A percentile compares a stretch with the other conserved stretches of the same genome.
These are phyloP conservation scores for Caenorhabditis latens DNA, from an alignment of 1,140 invertebrate genomes.

Conservation along the genomic window DNA sequence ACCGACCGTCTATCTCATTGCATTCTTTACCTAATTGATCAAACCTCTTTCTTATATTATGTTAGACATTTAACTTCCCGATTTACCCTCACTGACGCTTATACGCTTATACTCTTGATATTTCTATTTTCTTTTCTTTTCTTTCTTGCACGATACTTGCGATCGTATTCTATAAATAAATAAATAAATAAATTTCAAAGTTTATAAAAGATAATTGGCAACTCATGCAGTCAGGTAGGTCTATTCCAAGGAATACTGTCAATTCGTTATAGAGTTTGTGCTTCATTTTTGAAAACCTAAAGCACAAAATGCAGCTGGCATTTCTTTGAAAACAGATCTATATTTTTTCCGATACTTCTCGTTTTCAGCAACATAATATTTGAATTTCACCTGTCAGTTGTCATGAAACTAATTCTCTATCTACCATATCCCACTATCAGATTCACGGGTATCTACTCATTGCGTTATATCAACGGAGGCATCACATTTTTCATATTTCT, in stretches of 20 bases:
- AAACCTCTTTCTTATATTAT: too few species aligned
- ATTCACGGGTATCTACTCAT: neutral
- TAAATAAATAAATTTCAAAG: neutral
- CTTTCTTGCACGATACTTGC: too few species aligned
- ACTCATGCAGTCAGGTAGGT: conserved; percentile 4
- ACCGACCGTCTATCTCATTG: too few species aligned
- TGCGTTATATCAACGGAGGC: neutral
- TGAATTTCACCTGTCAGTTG: conserved; percentile 20
- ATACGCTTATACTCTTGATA: too few species aligned
- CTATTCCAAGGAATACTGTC: neutral
- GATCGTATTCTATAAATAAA: too few species aligned
- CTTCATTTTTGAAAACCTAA: too few species aligned
- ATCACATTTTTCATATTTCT: neutral
- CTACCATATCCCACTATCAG: neutral
- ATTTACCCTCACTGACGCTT: too few species aligned
- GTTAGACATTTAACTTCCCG: too few species aligned
- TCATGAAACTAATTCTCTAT: neutral
- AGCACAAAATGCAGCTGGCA: neutral
- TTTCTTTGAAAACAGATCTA: neutral
- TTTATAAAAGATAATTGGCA: neutral
- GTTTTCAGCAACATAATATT: conserved; percentile 5
- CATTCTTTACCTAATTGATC: too few species aligned
- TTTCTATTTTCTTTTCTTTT: too few species aligned
- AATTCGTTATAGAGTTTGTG: neutral
- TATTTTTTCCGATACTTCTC: neutral